Evolutionary conservation across 2,888 invertebrate genomes (phyloP).

Genomic region (Thyatira batis): DNA sequence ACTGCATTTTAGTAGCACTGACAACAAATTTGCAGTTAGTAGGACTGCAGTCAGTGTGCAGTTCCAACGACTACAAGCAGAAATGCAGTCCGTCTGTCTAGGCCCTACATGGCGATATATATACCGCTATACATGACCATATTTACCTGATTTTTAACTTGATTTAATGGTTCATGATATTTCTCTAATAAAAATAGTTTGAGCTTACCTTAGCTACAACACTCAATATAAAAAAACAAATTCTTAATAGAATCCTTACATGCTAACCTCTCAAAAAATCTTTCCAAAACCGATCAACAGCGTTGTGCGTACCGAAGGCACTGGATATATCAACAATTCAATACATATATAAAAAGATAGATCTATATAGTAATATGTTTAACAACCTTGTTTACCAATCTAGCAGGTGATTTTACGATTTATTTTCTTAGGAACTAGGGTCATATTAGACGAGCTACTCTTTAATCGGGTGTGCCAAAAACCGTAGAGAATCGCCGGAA

Average conservation of each 20-base stretch:
- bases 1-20: too few species aligned
- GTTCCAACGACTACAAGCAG: too few species aligned
- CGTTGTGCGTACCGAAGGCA: slow-evolving; percentile 46
- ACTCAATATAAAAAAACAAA: slow-evolving; percentile 5
- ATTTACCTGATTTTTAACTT: slow-evolving; percentile 20
- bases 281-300: slow-evolving; percentile 43
- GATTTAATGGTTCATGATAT: too few species aligned
- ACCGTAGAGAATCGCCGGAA: neutral
- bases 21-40: too few species aligned
- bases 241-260: slow-evolving; percentile 31
- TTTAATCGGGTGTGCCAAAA: too few species aligned
- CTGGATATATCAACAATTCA: slow-evolving; percentile 31
- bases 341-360: slow-evolving; percentile 38
- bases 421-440: slow-evolving; percentile 40
- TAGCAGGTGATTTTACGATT: slow-evolving; percentile 31
- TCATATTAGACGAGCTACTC: neutral
- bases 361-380: slow-evolving; percentile 18
- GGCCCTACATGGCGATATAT: too few species aligned
- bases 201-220: neutral
- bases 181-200: too few species aligned
- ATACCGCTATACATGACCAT: too few species aligned
- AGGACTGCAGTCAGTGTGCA: too few species aligned
- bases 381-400: slow-evolving; percentile 18
- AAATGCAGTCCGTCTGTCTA: too few species aligned
- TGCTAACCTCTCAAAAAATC: slow-evolving; percentile 44